These are phyloP conservation scores for Bombus impatiens DNA, from an alignment of 1,140 invertebrate species.

Conservation along the genomic window DNA sequence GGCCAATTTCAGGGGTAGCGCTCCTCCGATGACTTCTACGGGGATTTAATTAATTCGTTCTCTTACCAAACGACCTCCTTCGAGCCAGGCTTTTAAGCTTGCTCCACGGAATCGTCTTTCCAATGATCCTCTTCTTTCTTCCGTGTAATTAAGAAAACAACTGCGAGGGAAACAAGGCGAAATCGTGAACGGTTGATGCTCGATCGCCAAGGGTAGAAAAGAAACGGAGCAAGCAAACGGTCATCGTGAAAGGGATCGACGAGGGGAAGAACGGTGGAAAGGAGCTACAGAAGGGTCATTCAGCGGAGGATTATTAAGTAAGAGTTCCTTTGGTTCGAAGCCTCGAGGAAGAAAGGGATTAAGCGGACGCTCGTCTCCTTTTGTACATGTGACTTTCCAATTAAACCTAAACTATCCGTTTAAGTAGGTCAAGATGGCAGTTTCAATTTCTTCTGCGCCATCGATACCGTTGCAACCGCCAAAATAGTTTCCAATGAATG, in stretches of 20 bases:
- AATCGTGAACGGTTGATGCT: not conserved
- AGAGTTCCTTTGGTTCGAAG: slow-evolving; percentile 9
- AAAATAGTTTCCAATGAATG: not conserved
- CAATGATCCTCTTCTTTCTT: not conserved
- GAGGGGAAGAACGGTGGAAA: too few species aligned
- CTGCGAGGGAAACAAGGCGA: not conserved
- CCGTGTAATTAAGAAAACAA: slow-evolving; percentile 24
- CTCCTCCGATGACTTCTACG: slow-evolving; percentile 7
- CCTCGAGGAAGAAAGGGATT: not conserved
- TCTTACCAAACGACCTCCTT: not conserved
- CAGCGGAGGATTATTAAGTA: slow-evolving; percentile 28
- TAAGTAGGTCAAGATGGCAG: slow-evolving; percentile 5
- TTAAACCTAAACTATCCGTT: slow-evolving; percentile 33
- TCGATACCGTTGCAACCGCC: not conserved
- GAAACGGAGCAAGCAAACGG: not conserved
- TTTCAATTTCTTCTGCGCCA: too few species aligned
- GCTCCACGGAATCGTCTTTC: too few species aligned
- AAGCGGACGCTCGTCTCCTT: slow-evolving; percentile 4
- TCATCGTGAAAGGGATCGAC: not conserved
- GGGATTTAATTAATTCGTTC: slow-evolving; percentile 38
- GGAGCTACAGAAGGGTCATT: slow-evolving; percentile 2
- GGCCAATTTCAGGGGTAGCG: slow-evolving; percentile 19
- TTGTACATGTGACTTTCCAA: not conserved
- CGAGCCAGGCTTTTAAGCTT: not conserved
- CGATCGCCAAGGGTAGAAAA: not conserved